Conservation (phyloP, 1,140 invertebrate genomes). For the Polypedilum pembai region DNA sequence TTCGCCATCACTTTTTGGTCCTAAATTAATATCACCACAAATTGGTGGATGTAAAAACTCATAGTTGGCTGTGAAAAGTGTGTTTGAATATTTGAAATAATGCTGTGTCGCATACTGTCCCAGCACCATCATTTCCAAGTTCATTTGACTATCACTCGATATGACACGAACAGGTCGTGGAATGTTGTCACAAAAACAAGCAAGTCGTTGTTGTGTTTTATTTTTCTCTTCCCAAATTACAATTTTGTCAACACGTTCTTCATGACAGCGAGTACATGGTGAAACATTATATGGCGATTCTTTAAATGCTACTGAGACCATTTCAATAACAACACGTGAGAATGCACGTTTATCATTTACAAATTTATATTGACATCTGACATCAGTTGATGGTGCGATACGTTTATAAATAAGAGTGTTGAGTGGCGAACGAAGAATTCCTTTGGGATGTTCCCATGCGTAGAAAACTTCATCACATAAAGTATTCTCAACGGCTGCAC, state of each 20-base stretch:
- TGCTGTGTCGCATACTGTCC: conserved; percentile 70
- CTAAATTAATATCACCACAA: conserved; percentile 71
- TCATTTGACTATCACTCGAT: conserved; percentile 66
- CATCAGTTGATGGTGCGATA: conserved; percentile 54
- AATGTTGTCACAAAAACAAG: conserved; percentile 59
- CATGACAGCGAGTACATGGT: conserved; percentile 71
- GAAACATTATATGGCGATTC: conserved; percentile 69
- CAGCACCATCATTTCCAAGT: conserved; percentile 71
- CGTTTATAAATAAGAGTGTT: conserved; percentile 81
- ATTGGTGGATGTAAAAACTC: conserved; percentile 81
- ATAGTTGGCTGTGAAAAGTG: conserved; percentile 75
- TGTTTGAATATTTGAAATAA: conserved; percentile 75
- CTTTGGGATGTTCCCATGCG: conserved; percentile 64
- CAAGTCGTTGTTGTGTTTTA: conserved; percentile 43
- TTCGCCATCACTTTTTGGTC: conserved; percentile 70
- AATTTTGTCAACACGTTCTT: conserved; percentile 75
- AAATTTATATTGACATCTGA: conserved; percentile 74
- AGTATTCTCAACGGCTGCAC: conserved; percentile 66
- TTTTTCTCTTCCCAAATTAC: conserved; percentile 61
- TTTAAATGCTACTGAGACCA: conserved; percentile 47
- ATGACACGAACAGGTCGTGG: conserved; percentile 56
- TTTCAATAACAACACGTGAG: conserved; percentile 63
- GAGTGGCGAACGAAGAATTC: conserved; percentile 65
- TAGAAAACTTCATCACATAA: conserved; percentile 79
- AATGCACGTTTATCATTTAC: conserved; percentile 70